phyloP scores from a whole-genome alignment of 2,113 vertebrate genomes.

The Pitta sordida region DNA sequence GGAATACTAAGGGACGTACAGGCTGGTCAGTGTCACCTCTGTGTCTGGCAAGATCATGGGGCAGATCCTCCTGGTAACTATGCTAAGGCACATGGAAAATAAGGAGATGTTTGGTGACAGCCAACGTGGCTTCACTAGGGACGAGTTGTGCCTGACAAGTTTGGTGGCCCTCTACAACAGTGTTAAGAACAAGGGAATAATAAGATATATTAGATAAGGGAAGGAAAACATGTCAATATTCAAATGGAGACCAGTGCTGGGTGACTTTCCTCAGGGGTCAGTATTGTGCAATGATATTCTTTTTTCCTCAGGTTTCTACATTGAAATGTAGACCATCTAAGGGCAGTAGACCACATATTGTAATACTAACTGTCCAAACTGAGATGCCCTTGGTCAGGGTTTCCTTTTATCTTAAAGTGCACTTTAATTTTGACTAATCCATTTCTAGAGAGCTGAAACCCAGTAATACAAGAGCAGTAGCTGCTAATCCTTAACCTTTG shows the following conservation, averaged over 20 bases:
- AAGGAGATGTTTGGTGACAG: background rate
- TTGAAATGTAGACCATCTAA: background rate
- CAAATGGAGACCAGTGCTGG: background rate
- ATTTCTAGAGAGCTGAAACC: background rate
- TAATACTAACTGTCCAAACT: background rate
- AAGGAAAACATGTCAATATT: background rate
- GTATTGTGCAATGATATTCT: background rate
- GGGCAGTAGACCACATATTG: background rate
- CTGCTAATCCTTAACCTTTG: background rate
- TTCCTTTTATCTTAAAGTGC: background rate
- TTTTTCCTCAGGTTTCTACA: background rate
- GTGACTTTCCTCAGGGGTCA: background rate
- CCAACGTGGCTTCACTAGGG: background rate
- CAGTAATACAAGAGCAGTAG: fast-evolving
- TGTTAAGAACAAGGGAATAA: background rate
- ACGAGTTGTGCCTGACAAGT: background rate
- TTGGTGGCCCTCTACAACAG: background rate
- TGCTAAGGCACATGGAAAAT: background rate
- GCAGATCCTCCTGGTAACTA: background rate
- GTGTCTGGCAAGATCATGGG: background rate
- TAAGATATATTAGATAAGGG: background rate
- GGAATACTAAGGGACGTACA: background rate
- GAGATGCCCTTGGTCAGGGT: background rate
- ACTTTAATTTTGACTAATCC: background rate
- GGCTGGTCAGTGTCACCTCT: background rate